A percentile compares a stretch with the other conserved stretches of the same genome.
These are phyloP conservation scores for Meganola albula DNA, from an alignment of 2,888 invertebrate genomes.

Conservation along the genomic window DNA sequence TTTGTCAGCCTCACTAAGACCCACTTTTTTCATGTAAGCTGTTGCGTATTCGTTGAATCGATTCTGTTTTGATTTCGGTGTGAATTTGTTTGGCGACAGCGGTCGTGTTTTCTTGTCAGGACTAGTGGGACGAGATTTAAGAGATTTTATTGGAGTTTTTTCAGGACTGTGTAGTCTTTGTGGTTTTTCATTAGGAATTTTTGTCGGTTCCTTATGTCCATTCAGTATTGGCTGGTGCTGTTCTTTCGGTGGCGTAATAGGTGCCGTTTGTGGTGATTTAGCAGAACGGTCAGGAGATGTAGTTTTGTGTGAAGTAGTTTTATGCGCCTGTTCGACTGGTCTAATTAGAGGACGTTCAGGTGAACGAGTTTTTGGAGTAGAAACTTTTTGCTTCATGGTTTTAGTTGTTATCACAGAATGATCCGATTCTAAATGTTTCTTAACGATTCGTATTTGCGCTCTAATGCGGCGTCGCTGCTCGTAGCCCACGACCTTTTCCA, in stretches of 20 bases:
- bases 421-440: constrained; percentile 80
- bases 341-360: constrained; percentile 38
- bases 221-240: constrained; percentile 34
- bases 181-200: constrained; percentile 30
- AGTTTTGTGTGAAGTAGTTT: constrained; percentile 32
- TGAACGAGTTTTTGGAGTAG: constrained; percentile 32
- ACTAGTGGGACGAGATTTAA: constrained; percentile 46
- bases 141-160: constrained; percentile 38
- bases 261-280: constrained; percentile 31
- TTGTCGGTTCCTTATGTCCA: constrained; percentile 45
- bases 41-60: constrained; percentile 68
- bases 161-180: constrained; percentile 50
- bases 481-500: constrained; percentile 86
- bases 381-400: constrained; percentile 38
- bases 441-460: constrained; percentile 85
- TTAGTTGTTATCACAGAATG: constrained; percentile 36
- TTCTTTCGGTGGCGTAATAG: constrained; percentile 34
- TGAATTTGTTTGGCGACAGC: constrained; percentile 51
- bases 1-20: constrained; percentile 55
- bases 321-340: constrained; percentile 39
- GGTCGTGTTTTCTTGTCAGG: constrained; percentile 60
- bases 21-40: constrained; percentile 71
- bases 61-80: constrained; percentile 53
- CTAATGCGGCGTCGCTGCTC: constrained; percentile 87
- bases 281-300: constrained; percentile 42